Evolutionary conservation across 1,140 invertebrate genomes (phyloP).

Genomic region (Nephila pilipes): DNA sequence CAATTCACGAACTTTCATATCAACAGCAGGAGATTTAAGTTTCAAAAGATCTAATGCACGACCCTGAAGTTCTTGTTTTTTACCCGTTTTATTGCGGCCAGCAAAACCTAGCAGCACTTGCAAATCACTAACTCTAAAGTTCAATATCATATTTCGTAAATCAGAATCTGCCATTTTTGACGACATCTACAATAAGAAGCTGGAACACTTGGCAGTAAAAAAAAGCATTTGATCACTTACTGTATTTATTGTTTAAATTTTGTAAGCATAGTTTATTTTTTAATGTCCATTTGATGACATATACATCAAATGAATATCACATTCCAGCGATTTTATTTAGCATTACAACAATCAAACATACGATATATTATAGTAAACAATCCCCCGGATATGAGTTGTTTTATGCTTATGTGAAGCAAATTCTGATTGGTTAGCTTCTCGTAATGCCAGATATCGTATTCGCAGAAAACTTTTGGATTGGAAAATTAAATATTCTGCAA

Average conservation of each 20-base stretch:
- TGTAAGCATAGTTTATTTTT: no score
- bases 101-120: constrained; percentile 90
- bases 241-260: no score
- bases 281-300: no score
- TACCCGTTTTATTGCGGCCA: constrained; percentile 91
- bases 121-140: constrained; percentile 84
- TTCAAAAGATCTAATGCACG: constrained; percentile 89
- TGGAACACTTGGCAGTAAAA: not conserved
- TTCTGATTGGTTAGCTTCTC: not conserved
- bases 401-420: not conserved
- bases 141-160: constrained; percentile 83
- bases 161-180: constrained; percentile 70
- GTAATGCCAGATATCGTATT: not conserved
- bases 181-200: constrained; percentile 4
- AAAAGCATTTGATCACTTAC: not conserved
- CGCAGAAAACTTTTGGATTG: not conserved
- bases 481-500: no score
- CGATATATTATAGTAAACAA: constrained; percentile 26
- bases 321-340: no score
- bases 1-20: constrained; percentile 84
- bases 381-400: constrained; percentile 20
- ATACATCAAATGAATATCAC: no score
- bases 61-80: constrained; percentile 92
- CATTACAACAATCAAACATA: not conserved
- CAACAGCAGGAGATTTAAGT: constrained; percentile 87